Base-by-base conservation (phyloP, 1,140 invertebrate genomes). In the Elymnias hypermnestra region DNA sequence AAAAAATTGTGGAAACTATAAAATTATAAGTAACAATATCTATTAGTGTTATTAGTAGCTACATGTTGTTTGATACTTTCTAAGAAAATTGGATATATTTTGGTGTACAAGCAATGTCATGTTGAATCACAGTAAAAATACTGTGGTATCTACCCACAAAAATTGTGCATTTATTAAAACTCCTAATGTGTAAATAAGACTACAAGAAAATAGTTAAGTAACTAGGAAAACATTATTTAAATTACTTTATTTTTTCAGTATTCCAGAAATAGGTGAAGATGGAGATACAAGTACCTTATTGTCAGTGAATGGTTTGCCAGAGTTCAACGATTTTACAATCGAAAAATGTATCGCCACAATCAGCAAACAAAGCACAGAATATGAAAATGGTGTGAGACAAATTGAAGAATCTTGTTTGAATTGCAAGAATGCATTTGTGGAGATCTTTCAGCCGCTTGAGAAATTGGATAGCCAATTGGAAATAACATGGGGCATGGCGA, bases 211-310 rank as follows among this genome's bases (percentile, higher is more conserved):
- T n/a, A n/a, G n/a, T n/a, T 21, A 1, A 14, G 1, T 21, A 33
- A 21, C 10, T 3, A 13, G 7, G 7, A 3, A 35, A 15, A 44
- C 10, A 4, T 33, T 22, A 21, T 10, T 14, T 35, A 19, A 39
- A 10, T 48, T 5, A 29, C 4, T 29, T 35, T 1, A 23, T 25
- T 46, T 62, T 88, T 87, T 72, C 73, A 97, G 96, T 54, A 90
- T 97, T 43, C 96, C 96, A 28, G 95, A 97, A 90, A 93, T 97
- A 33, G 95, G 95, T 3, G 91, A 94, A 70, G 94, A 97, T 59
- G 88, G 89, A 26, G 86, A 87, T 21, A 92, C 91, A 58, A 94
- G 94, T 86, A 88, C 91, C 12, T 72, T 97, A n/a, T 65, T 96
- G 0, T 89, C 91, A 51, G 88, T 89, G 22, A 88, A 92, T 74